Conservation (phyloP, 2,888 invertebrate species). For the Escarpia spicata region DNA sequence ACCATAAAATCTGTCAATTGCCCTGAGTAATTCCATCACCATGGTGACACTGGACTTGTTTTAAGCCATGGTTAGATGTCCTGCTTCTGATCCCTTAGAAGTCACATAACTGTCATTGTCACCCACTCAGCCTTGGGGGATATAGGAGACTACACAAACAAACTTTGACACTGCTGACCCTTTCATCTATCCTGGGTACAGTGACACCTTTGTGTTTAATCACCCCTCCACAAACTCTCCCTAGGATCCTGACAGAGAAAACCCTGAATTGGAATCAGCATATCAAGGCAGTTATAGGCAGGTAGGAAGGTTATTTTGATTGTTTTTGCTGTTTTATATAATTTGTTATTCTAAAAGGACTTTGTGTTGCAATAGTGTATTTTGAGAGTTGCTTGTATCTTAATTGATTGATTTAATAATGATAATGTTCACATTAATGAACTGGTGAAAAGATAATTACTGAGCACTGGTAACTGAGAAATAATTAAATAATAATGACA, state of each 20-base stretch:
- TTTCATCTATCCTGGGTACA: background rate
- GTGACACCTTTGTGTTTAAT: background rate
- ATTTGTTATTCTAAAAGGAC: no score
- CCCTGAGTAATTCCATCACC: background rate
- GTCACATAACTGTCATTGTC: background rate
- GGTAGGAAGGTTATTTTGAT: no score
- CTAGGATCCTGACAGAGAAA: background rate
- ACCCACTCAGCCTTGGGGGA: background rate
- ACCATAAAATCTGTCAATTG: background rate
- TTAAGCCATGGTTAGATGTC: background rate
- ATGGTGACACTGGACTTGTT: background rate
- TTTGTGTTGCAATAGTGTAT: no score
- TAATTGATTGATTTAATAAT: no score
- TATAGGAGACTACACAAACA: background rate
- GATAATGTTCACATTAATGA: no score
- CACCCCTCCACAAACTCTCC: background rate
- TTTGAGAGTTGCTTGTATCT: no score
- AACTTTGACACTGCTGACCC: background rate
- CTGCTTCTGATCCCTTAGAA: background rate
- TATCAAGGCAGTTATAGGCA: no score
- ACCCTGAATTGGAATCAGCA: background rate
- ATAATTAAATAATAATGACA: no score
- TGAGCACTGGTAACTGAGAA: no score
- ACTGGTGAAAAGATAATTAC: no score
- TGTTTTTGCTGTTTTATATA: no score